phyloP scores from a whole-genome alignment of 2,888 invertebrate genomes.

The Panzeria rudis region DNA sequence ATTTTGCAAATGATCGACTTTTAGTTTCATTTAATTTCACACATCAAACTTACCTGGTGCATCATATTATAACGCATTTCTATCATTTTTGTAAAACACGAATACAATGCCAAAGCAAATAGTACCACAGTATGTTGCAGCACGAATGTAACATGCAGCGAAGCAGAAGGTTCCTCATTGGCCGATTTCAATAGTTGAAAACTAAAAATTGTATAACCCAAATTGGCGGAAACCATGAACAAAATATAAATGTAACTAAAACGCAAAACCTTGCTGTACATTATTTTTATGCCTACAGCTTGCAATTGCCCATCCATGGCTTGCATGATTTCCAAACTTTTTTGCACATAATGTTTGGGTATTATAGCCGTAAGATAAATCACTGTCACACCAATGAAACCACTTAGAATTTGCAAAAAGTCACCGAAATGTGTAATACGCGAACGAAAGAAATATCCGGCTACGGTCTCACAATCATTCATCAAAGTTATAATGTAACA shows the following conservation, averaged over 20 bases:
- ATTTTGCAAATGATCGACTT: background rate
- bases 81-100: slow-evolving; percentile 78
- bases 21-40: no score
- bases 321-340: slow-evolving; percentile 77
- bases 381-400: slow-evolving; percentile 81
- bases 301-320: slow-evolving; percentile 79
- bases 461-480: slow-evolving; percentile 81
- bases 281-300: slow-evolving; percentile 80
- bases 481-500: slow-evolving; percentile 79
- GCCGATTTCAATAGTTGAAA: slow-evolving; percentile 78
- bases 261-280: slow-evolving; percentile 81
- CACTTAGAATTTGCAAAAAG: slow-evolving; percentile 80
- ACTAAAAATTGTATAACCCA: slow-evolving; percentile 78
- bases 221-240: slow-evolving; percentile 77
- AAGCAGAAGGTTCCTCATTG: slow-evolving; percentile 76
- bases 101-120: slow-evolving; percentile 77
- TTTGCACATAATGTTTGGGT: slow-evolving; percentile 79
- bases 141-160: slow-evolving; percentile 80
- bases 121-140: slow-evolving; percentile 81
- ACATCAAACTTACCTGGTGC: slow-evolving; percentile 78
- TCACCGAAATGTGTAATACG: slow-evolving; percentile 81
- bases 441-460: slow-evolving; percentile 82
- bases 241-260: slow-evolving; percentile 78
- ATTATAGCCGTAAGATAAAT: slow-evolving; percentile 80
- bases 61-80: slow-evolving; percentile 81